A percentile compares a stretch with the other conserved stretches of the same genome.
phyloP scores from a whole-genome alignment of 1,140 invertebrate species.

The Drosophila subobscura region DNA sequence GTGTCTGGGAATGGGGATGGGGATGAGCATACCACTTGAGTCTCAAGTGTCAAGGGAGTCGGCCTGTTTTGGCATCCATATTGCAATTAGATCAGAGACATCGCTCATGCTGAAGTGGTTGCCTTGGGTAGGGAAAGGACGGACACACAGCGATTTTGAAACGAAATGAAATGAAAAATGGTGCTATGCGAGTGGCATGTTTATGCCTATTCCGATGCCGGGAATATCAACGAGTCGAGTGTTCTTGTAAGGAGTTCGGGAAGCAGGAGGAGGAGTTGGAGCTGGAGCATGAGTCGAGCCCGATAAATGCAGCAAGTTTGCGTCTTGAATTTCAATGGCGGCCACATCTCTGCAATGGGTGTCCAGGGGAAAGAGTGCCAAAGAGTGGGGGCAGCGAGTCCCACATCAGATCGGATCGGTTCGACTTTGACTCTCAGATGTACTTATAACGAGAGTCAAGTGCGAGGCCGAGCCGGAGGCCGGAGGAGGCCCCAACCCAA shows the following conservation, averaged over 20 bases:
- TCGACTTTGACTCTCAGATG: slow-evolving; percentile 48
- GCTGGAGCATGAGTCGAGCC: slow-evolving; percentile 29
- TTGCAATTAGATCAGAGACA: slow-evolving; percentile 75
- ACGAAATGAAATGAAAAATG: slow-evolving; percentile 71
- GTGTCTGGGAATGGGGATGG: background rate
- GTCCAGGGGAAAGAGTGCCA: slow-evolving; percentile 44
- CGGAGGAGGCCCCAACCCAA: background rate
- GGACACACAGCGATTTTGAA: slow-evolving; percentile 60
- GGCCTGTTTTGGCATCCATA: slow-evolving; percentile 21
- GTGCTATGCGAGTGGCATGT: slow-evolving; percentile 71
- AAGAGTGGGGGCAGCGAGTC: slow-evolving; percentile 21
- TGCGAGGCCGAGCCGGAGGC: slow-evolving; percentile 33
- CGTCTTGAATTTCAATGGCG: slow-evolving; percentile 80
- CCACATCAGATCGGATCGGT: slow-evolving; percentile 32
- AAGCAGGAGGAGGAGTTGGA: slow-evolving; percentile 13
- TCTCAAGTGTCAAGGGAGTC: slow-evolving; percentile 55
- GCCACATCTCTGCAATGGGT: slow-evolving; percentile 53
- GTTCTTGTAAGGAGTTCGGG: background rate
- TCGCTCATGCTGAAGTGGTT: slow-evolving; percentile 69
- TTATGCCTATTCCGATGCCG: slow-evolving; percentile 53
- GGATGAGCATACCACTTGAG: slow-evolving; percentile 51
- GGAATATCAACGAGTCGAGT: slow-evolving; percentile 48
- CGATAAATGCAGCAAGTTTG: slow-evolving; percentile 80
- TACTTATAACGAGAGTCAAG: slow-evolving; percentile 80
- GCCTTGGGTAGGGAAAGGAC: slow-evolving; percentile 19